Conservation (phyloP, 2,113 vertebrate genomes). For the Oryzias melastigma region DNA sequence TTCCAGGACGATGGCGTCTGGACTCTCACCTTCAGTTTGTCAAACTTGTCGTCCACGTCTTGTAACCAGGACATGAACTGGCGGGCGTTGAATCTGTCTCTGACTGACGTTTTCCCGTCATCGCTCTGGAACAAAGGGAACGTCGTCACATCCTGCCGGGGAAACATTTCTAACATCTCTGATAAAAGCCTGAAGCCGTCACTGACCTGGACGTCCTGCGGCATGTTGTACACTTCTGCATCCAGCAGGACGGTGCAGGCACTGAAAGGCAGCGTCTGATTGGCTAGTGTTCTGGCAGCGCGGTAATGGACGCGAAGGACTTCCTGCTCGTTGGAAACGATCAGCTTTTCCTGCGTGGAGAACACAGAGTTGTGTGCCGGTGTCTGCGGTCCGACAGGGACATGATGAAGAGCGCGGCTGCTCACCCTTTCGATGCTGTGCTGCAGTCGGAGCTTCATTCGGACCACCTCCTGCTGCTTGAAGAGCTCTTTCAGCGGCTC, state of each 20-base stretch:
- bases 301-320: slow-evolving; percentile 95
- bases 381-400: accelerated
- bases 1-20: background rate
- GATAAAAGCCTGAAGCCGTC: background rate
- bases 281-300: slow-evolving; percentile 94
- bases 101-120: slow-evolving; percentile 94
- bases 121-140: slow-evolving; percentile 78
- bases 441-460: slow-evolving; percentile 96
- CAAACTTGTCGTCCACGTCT: slow-evolving; percentile 98
- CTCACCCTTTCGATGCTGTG: slow-evolving; percentile 97
- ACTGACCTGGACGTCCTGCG: slow-evolving; percentile 91
- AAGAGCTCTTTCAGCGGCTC: slow-evolving; percentile 98
- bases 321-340: slow-evolving; percentile 98
- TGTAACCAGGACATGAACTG: slow-evolving; percentile 99
- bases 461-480: slow-evolving; percentile 94
- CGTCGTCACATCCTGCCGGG: too few relatives aligned
- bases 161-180: too few relatives aligned
- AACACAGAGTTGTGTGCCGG: background rate
- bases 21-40: slow-evolving; percentile 91
- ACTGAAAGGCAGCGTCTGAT: slow-evolving; percentile 96
- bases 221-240: slow-evolving; percentile 96
- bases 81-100: slow-evolving; percentile 94
- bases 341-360: slow-evolving; percentile 89
- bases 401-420: background rate
- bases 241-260: slow-evolving; percentile 96